Evolutionary conservation across 2,113 vertebrate genomes (phyloP), one percentile per base, ranked within the genome.

Genomic region (Jacana jacana): DNA sequence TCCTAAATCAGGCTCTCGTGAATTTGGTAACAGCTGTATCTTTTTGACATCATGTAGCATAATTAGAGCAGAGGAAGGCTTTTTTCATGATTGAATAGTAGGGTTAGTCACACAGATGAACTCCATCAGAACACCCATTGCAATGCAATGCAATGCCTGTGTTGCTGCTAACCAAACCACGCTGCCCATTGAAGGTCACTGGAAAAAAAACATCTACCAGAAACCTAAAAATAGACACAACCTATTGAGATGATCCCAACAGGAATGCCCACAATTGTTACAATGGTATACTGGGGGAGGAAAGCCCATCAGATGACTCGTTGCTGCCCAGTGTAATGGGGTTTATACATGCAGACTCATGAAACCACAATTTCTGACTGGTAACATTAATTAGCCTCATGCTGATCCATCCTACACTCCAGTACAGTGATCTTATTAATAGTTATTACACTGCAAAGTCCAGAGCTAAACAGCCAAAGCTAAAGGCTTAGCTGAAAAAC

Each of bases 151-250:
- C n/a, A n/a, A 18, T 2, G 58, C 69, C 54, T 85, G 35, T 55
- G 65, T 12, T 68, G 54, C 64, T 86, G 72, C 86, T 71, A 20
- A 64, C 40, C 61, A 76, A 92, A 54, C 55, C 68, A 63, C 30
- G 2, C 54, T 14, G 78, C 81, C 60, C 40, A 18, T 39, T 46
- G 17, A 60, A 77, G 63, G 24, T 88, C 86, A 90, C 70, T 23
- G 27, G 37, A 4, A 28, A 68, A 51, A n/a, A 80, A 49, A 61
- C 33, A 17, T 4, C 2, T 4, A 30, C 6, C 54, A 25, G 7
- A 81, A 78, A n/a, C 35, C 91, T 79, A 91, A 95, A 96, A 94
- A 88, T 58, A 96, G 71, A 51, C 64, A 39, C 39, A 48, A 14
- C 19, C 17, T 3, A 15, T 6, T 18, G 28, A 91, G 44, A 44